A percentile compares a stretch with the other conserved stretches of the same genome.
Conservation (phyloP, 2,113 vertebrate species). For the Microtus ochrogaster region DNA sequence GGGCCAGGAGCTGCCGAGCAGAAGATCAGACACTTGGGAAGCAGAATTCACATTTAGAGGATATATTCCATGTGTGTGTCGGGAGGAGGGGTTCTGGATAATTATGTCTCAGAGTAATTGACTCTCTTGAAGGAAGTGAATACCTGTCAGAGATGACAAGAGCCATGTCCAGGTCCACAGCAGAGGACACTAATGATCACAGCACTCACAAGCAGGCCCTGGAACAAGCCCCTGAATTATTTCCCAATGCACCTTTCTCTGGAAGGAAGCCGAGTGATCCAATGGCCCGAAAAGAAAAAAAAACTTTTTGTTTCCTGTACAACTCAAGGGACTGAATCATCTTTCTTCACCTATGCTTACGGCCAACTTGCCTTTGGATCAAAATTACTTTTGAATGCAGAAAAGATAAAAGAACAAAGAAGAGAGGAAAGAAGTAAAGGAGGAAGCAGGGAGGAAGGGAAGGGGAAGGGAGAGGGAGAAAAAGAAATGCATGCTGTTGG, state of each 20-base stretch:
- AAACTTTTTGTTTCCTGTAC: background rate
- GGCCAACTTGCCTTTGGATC: background rate
- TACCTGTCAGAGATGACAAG: background rate
- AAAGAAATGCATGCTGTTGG: background rate
- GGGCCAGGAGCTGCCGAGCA: background rate
- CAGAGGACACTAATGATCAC: background rate
- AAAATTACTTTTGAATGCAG: background rate
- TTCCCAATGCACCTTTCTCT: background rate
- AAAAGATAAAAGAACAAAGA: background rate
- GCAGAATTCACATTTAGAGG: background rate
- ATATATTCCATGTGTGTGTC: background rate
- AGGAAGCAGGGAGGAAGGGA: too few relatives aligned
- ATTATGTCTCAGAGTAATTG: background rate
- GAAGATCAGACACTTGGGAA: background rate
- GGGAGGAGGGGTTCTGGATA: background rate
- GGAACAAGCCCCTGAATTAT: background rate
- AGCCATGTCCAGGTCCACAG: background rate
- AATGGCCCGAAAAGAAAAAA: background rate
- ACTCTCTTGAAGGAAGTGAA: background rate
- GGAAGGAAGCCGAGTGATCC: background rate
- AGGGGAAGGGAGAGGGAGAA: rapidly evolving
- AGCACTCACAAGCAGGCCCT: background rate
- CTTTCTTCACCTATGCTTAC: background rate
- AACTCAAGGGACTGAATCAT: background rate
- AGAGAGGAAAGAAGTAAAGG: background rate